These are phyloP conservation scores for Emydura subglobosa DNA, from an alignment of 2,113 vertebrate species.

Conservation along the genomic window DNA sequence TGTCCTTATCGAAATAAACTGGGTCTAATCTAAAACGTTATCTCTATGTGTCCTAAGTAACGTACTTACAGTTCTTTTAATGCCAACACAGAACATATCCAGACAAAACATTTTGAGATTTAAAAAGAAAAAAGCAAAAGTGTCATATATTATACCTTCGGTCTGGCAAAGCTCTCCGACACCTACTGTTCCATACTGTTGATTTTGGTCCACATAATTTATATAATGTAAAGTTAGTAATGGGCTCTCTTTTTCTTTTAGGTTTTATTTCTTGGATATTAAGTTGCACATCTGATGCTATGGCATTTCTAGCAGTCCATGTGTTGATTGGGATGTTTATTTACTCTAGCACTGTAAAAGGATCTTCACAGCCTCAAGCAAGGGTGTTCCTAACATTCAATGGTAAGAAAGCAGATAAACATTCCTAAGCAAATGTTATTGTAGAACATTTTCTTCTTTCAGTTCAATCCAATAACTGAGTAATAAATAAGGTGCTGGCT, in stretches of 20 bases:
- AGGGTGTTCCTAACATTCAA: conserved; percentile 83
- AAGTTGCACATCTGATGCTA: conserved; percentile 72
- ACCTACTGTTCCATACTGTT: background rate
- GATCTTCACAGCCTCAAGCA: conserved; percentile 83
- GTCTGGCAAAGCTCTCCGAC: background rate
- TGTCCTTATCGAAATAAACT: conserved; percentile 65
- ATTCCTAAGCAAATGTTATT: conserved; percentile 62
- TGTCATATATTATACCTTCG: background rate
- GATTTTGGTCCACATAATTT: background rate
- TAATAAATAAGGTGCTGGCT: background rate
- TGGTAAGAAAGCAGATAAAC: conserved; percentile 81
- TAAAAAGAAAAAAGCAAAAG: background rate
- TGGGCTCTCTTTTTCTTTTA: conserved; percentile 64
- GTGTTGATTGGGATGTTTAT: conserved; percentile 78
- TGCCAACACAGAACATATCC: background rate
- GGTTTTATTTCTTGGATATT: conserved; percentile 73
- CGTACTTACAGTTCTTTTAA: background rate
- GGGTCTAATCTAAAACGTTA: background rate
- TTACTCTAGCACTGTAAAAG: conserved; percentile 74
- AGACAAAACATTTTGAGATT: background rate
- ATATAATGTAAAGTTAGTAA: conserved; percentile 39
- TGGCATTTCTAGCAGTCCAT: conserved; percentile 73
- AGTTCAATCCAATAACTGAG: conserved; percentile 8
- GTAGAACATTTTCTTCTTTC: conserved; percentile 31
- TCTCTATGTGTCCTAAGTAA: background rate